Conservation (phyloP, 92 coral and sea anemone genomes). For the Nematostella vectensis region DNA sequence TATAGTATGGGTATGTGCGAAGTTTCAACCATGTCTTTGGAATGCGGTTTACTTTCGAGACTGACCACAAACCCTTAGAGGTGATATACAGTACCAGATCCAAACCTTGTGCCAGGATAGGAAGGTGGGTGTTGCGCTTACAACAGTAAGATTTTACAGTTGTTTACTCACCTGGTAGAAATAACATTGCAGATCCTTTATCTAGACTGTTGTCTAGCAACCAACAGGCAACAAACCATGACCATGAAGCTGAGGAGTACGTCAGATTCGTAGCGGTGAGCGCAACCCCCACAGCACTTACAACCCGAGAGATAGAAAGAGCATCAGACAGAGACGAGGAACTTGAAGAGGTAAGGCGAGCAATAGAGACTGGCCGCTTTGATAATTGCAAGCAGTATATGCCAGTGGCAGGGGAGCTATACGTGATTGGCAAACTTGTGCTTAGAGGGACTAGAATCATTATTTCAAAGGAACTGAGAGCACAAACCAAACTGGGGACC, state of each 20-base stretch:
- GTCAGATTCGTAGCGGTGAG: conserved; percentile 21
- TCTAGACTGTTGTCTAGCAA: conserved; percentile 5
- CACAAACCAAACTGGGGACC: conserved; percentile 5
- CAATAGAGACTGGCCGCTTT: conserved; percentile 16
- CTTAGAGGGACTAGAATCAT: conserved; percentile 2
- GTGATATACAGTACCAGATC: conserved; percentile 6
- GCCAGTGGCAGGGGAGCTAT: conserved; percentile 16
- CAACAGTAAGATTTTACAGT: conserved; percentile 13
- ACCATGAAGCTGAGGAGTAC: conserved; percentile 14
- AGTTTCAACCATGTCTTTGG: conserved; percentile 5
- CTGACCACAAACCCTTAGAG: conserved; percentile 13
- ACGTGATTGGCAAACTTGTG: background rate
- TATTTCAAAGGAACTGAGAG: conserved; percentile 6
- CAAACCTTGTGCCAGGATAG: conserved; percentile 11
- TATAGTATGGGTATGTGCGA: conserved; percentile 14
- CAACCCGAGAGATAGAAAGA: conserved; percentile 28
- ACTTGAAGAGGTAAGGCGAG: conserved; percentile 5
- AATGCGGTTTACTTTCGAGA: conserved; percentile 1
- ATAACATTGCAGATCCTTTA: conserved; percentile 16
- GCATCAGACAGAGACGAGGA: conserved; percentile 23
- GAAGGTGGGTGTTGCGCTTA: conserved; percentile 14
- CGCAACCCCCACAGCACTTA: conserved; percentile 24
- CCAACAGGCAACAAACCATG: background rate
- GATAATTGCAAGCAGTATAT: conserved; percentile 18
- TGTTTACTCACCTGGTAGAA: conserved; percentile 6